Conservation (phyloP, 2,113 vertebrate species). For the Cheilinus undulatus region DNA sequence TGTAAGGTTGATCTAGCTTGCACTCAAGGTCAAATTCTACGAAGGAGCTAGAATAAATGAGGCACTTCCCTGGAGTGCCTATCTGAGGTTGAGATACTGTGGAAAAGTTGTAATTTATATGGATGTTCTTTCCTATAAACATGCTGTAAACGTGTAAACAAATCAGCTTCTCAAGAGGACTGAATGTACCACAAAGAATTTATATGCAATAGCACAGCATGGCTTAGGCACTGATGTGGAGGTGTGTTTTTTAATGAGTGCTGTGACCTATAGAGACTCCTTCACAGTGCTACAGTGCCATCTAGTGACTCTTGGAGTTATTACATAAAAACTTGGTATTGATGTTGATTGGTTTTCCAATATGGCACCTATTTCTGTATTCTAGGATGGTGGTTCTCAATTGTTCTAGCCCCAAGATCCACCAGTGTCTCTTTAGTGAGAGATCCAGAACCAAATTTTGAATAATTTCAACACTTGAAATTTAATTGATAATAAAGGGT, state of each 20-base stretch:
- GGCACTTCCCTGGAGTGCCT: conserved; percentile 60
- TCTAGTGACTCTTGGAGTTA: conserved; percentile 55
- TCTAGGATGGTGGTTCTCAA: background rate
- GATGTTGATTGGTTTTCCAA: background rate
- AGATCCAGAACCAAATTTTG: too few relatives aligned
- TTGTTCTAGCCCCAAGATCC: too few relatives aligned
- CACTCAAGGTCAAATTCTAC: conserved; percentile 67
- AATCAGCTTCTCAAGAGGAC: conserved; percentile 8
- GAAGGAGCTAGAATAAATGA: conserved; percentile 67
- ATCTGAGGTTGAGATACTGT: conserved; percentile 56
- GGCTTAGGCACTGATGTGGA: background rate
- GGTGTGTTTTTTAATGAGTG: conserved; percentile 1
- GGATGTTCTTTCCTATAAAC: conserved; percentile 14
- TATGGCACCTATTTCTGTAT: background rate
- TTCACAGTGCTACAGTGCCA: conserved; percentile 48
- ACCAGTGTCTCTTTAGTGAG: too few relatives aligned
- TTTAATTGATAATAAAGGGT: too few relatives aligned
- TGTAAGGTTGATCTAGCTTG: conserved; percentile 37
- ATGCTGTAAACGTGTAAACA: conserved; percentile 18
- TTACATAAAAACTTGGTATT: conserved; percentile 3
- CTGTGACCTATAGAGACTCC: background rate
- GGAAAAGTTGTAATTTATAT: conserved; percentile 54
- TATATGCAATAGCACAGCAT: background rate
- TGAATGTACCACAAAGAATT: background rate
- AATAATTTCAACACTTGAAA: too few relatives aligned